Conservation (phyloP, 2,888 invertebrate species). For the Leucophora obtusa region DNA sequence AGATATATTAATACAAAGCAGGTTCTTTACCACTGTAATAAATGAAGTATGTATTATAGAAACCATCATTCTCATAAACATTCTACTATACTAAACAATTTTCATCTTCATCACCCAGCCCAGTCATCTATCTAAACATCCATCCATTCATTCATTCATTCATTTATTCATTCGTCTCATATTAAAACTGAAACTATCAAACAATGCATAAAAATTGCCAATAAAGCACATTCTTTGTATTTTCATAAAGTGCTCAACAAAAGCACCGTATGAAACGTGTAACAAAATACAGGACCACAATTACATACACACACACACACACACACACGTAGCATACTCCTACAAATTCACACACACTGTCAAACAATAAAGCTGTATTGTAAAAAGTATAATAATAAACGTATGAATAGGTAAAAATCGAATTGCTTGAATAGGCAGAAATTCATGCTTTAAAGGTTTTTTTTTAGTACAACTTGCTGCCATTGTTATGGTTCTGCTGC, state of each 20-base stretch:
- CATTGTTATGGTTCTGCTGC: conserved; percentile 29
- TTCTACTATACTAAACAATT: conserved; percentile 1
- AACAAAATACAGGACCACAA: conserved; percentile 16
- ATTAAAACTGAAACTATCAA: conserved; percentile 55
- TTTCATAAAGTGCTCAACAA: conserved; percentile 74
- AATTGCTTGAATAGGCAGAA: conserved; percentile 68
- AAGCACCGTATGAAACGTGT: conserved; percentile 56
- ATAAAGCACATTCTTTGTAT: conserved; percentile 77
- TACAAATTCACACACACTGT: conserved; percentile 6
- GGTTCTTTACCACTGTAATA: not conserved
- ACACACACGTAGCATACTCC: too few species aligned
- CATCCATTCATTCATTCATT: conserved; percentile 11
- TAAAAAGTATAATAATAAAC: conserved; percentile 25
- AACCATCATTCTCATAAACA: conserved; percentile 11
- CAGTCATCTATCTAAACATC: not conserved
- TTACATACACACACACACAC: not conserved
- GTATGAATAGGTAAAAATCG: conserved; percentile 75
- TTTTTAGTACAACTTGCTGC: not conserved
- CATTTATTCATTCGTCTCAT: conserved; percentile 15
- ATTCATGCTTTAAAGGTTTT: conserved; percentile 36
- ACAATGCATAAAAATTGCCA: conserved; percentile 76
- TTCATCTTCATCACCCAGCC: not conserved
- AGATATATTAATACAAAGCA: too few species aligned
- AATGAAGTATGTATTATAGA: conserved; percentile 6
- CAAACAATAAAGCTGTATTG: conserved; percentile 33